Evolutionary conservation across 2,888 invertebrate genomes (phyloP), one percentile per base, ranked within the genome.

Genomic region (Dasypolia templi): DNA sequence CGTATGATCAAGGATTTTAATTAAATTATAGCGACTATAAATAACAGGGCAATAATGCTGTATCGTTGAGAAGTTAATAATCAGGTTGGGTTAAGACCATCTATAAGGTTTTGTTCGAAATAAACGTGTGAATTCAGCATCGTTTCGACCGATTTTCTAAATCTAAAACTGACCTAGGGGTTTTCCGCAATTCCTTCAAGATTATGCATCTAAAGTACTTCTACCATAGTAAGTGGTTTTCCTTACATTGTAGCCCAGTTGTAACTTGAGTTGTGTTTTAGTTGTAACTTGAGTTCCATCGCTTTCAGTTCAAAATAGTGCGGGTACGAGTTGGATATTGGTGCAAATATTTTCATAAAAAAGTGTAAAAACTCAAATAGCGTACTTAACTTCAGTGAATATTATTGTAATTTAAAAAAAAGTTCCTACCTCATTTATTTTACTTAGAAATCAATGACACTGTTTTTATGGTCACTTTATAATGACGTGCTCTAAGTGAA

Each of bases 191-290:
- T 58, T 49, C 81, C 53, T 76, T 72, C 14, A 65, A 76, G 59
- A 82, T 68, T 55, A 69, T 70, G 59, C 56, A 71, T 70, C 64
- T 70, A 26, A 61, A 70, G 72, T 74, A 75, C 58, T 69, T 62
- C 26, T 14, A 65, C 58, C 64, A 77, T 69, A 26, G 19, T n/a
- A 6, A 58, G 12, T 64, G 3, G 61, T 88, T 88, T 88, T 85
- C 88, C 86, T 88, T 71, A 76, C 76, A 85, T 83, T 86, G 75
- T 82, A 62, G 26, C 17, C 56, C 63, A 55, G 68, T 42, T 70
- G n/a, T n/a, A n/a, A n/a, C n/a, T n/a, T n/a, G n/a, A n/a, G n/a
- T n/a, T 62, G 44, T 29, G 39, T 69, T 77, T 80, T 79, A 86
- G 85, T 88, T 75, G 63, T 53, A 67, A 55, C 56, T 63, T 51